Percentiles rank a stretch among this genome's conserved stretches.
These are phyloP conservation scores for Polietes domitor DNA, from an alignment of 2,888 invertebrate species.

Conservation along the genomic window DNA sequence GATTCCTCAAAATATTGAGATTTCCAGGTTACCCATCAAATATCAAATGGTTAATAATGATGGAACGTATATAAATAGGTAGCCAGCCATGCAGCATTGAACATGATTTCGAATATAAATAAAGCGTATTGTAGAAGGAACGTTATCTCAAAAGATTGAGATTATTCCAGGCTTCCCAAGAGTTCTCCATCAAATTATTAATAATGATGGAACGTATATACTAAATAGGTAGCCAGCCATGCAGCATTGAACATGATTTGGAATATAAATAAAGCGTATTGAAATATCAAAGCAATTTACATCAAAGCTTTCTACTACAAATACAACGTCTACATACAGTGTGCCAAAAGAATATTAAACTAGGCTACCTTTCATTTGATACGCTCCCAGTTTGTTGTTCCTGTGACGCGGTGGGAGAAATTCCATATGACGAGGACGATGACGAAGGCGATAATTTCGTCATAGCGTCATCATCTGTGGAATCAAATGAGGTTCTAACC, in stretches of 20 bases:
- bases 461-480: constrained; percentile 40
- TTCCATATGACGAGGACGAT: constrained; percentile 49
- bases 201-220: no score
- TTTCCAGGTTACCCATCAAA: no score
- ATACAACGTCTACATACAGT: constrained; percentile 20
- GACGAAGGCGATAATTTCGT: constrained; percentile 25
- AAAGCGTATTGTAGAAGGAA: constrained; percentile 1
- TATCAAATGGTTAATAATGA: no score
- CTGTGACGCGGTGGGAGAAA: constrained; percentile 36
- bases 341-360: constrained; percentile 29
- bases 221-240: background rate
- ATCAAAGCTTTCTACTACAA: background rate
- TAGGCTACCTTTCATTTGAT: constrained; percentile 74
- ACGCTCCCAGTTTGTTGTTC: constrained; percentile 67
- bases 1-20: no score
- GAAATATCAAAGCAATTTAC: constrained; percentile 29
- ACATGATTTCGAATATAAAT: background rate
- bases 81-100: background rate
- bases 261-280: constrained; percentile 1
- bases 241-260: background rate
- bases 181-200: no score
- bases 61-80: background rate
- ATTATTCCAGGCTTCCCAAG: no score
- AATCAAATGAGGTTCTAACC: constrained; percentile 54
- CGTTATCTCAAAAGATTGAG: no score